These are phyloP conservation scores for Dasypolia templi DNA, from an alignment of 2,888 invertebrate genomes.

Conservation along the genomic window DNA sequence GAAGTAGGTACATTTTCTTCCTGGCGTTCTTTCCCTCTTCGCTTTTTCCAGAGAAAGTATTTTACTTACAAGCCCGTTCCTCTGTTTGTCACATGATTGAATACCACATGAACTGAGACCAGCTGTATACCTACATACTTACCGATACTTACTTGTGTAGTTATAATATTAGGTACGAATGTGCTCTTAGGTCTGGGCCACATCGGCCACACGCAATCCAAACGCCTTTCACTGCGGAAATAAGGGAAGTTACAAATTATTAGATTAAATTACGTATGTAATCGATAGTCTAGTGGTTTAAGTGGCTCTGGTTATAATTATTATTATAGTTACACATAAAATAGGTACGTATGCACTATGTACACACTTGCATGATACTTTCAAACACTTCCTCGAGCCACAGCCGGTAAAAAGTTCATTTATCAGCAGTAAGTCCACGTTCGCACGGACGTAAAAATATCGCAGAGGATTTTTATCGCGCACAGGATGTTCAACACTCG, in stretches of 20 bases:
- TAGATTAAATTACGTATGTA: conserved; percentile 42
- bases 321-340: neutral
- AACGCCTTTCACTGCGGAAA: conserved; percentile 55
- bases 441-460: too few relatives aligned
- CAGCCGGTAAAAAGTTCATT: neutral
- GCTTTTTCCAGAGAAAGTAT: neutral
- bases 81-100: conserved; percentile 31
- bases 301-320: conserved; percentile 18
- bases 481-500: too few relatives aligned
- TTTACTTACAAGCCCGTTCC: neutral
- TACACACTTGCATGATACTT: conserved; percentile 6
- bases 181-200: neutral
- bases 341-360: neutral
- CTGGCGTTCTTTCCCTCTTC: neutral
- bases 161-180: neutral
- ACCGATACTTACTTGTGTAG: neutral
- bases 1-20: neutral
- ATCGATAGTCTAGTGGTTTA: conserved; percentile 39
- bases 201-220: conserved; percentile 37
- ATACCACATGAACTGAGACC: conserved; percentile 1
- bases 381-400: too few relatives aligned
- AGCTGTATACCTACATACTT: neutral
- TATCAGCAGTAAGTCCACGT: too few relatives aligned
- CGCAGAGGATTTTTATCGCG: too few relatives aligned
- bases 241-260: conserved; percentile 42